Evolutionary conservation across 2,113 vertebrate genomes (phyloP).

Genomic region (Forbesichthys agassizii): DNA sequence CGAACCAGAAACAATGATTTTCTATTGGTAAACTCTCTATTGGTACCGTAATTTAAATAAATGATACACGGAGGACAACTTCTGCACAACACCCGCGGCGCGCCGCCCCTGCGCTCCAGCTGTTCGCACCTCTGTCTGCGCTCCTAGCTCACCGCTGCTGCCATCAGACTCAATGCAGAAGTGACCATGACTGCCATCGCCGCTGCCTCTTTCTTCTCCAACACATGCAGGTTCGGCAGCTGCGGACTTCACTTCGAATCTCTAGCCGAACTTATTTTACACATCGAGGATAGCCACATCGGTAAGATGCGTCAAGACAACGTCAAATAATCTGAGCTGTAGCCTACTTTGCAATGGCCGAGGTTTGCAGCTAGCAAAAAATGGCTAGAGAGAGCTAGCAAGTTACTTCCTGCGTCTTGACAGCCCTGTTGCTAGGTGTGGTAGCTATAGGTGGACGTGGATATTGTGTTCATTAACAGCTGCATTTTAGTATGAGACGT

Average conservation of each 20-base stretch:
- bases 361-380: constrained; percentile 45
- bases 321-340: constrained; percentile 4
- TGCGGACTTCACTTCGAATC: constrained; percentile 92
- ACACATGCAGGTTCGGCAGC: constrained; percentile 90
- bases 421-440: constrained; percentile 86
- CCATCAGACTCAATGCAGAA: constrained; percentile 79
- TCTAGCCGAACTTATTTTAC: constrained; percentile 91
- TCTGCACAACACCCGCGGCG: constrained; percentile 21
- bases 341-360: constrained; percentile 48
- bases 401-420: constrained; percentile 80
- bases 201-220: constrained; percentile 96
- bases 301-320: constrained; percentile 71
- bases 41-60: too few relatives aligned
- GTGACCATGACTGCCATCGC: constrained; percentile 94
- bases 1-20: too few relatives aligned
- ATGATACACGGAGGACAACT: too few relatives aligned
- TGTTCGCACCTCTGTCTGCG: constrained; percentile 76
- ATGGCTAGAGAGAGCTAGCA: constrained; percentile 61
- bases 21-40: too few relatives aligned
- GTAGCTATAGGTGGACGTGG: constrained; percentile 29
- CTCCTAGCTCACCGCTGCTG: constrained; percentile 59
- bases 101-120: constrained; percentile 76
- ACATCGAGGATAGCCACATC: constrained; percentile 96
- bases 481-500: neutral
- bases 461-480: neutral